These are phyloP conservation scores for Anolis apletophallus DNA, from an alignment of 2,797 vertebrate genomes.

Conservation along the genomic window DNA sequence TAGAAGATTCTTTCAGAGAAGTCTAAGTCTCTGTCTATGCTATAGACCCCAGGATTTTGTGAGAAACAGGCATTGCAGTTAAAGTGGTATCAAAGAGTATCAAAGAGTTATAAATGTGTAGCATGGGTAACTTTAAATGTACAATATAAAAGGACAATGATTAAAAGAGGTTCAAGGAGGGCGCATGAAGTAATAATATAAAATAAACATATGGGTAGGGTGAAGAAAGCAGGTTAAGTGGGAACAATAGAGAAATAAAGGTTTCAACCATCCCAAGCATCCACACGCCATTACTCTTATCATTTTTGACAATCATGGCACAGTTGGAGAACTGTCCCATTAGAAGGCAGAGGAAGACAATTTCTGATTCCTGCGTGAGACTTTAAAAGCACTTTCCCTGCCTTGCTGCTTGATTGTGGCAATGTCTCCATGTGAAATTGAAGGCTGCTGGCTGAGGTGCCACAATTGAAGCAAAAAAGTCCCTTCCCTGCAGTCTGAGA, in stretches of 20 bases:
- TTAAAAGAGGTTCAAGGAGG: background rate
- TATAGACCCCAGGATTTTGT: too few species aligned
- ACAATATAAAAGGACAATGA: background rate
- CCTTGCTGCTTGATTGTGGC: constrained; percentile 62
- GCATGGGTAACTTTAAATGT: constrained; percentile 20
- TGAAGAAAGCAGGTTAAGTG: background rate
- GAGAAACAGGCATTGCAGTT: too few species aligned
- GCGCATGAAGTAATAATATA: background rate
- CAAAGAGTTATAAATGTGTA: too few species aligned
- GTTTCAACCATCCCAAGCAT: constrained; percentile 56
- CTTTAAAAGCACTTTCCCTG: constrained; percentile 57
- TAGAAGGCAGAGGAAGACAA: constrained; percentile 41
- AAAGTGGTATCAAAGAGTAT: too few species aligned
- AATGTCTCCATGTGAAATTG: constrained; percentile 54
- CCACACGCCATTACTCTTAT: constrained; percentile 53
- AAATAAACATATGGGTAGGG: constrained; percentile 3
- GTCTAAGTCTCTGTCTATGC: too few species aligned
- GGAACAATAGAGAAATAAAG: background rate
- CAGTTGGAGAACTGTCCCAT: constrained; percentile 65
- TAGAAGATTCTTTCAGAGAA: too few species aligned
- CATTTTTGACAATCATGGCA: constrained; percentile 68
- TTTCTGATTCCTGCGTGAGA: constrained; percentile 59
- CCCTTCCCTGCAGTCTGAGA: constrained; percentile 11
- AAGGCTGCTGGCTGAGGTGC: constrained; percentile 63
- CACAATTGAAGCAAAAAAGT: constrained; percentile 46